Evolutionary conservation across 2,888 invertebrate genomes (phyloP).

Genomic region (Andricus quercusramuli): DNA sequence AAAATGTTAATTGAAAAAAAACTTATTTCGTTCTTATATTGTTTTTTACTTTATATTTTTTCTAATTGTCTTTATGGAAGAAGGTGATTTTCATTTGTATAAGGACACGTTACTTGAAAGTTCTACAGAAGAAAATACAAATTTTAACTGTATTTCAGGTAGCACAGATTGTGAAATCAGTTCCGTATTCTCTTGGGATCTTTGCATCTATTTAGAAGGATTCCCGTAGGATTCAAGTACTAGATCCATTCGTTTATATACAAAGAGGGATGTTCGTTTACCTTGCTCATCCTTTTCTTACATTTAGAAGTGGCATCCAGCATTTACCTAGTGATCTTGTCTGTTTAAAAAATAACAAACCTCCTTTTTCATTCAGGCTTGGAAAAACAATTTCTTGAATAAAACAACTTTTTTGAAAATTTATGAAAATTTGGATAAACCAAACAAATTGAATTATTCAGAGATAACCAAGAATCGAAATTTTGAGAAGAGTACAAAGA

Average conservation of each 20-base stretch:
- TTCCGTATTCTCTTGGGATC: not conserved
- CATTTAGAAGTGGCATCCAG: not conserved
- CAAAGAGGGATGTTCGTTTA: slow-evolving; percentile 3
- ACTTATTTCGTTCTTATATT: too few relatives aligned
- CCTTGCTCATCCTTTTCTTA: slow-evolving; percentile 2
- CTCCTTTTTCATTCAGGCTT: not conserved
- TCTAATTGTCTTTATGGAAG: too few relatives aligned
- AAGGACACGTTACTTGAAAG: not conserved
- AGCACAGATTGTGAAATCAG: not conserved
- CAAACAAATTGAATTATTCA: too few relatives aligned
- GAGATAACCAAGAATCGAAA: too few relatives aligned
- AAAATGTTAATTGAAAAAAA: too few relatives aligned
- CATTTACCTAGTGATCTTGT: slow-evolving; percentile 18
- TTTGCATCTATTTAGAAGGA: slow-evolving; percentile 2
- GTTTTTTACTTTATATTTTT: too few relatives aligned
- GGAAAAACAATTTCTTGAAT: not conserved
- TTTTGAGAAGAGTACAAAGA: too few relatives aligned
- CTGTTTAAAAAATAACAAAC: not conserved
- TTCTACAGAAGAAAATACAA: not conserved
- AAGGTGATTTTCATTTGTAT: not conserved
- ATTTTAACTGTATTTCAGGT: not conserved
- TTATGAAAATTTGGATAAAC: too few relatives aligned
- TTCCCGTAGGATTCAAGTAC: slow-evolving; percentile 15
- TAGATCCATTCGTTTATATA: not conserved
- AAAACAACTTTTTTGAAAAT: too few relatives aligned